Evolutionary conservation across 1,140 invertebrate genomes (phyloP).

Genomic region (Sitophilus oryzae): DNA sequence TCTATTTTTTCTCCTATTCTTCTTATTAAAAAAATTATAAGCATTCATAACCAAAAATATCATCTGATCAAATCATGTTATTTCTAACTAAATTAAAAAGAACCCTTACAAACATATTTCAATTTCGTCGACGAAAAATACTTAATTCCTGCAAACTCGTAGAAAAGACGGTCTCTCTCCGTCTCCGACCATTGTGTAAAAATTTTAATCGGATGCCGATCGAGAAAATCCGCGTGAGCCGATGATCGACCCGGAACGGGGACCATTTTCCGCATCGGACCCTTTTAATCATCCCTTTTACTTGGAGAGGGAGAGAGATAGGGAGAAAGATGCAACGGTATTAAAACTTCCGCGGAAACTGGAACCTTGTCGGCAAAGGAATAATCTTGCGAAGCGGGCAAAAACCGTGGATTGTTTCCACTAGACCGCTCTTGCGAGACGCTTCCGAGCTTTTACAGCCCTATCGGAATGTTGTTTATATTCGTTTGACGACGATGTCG

Average conservation of each 20-base stretch:
- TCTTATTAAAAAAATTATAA: too few species aligned
- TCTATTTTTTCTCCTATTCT: too few species aligned
- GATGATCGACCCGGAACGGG: not conserved
- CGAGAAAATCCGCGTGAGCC: not conserved
- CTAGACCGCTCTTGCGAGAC: not conserved
- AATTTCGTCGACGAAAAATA: too few species aligned
- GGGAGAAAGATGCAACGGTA: not conserved
- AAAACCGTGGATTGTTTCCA: not conserved
- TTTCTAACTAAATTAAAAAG: too few species aligned
- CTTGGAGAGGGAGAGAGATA: too few species aligned
- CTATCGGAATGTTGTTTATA: too few species aligned
- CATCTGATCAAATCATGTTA: too few species aligned
- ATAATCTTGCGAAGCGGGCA: not conserved
- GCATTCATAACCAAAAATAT: too few species aligned
- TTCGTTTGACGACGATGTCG: too few species aligned
- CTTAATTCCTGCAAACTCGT: too few species aligned
- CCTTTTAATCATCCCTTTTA: not conserved
- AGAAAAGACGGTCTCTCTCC: too few species aligned
- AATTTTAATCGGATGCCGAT: not conserved
- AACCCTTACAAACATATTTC: too few species aligned
- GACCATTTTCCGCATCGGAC: not conserved
- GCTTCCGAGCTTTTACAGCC: not conserved
- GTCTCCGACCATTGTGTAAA: not conserved
- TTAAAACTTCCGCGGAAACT: not conserved
- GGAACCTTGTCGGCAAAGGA: not conserved